Percentiles rank a stretch among this genome's conserved stretches.
Conservation (phyloP, 2,888 invertebrate species). For the Bellardia bayeri region DNA sequence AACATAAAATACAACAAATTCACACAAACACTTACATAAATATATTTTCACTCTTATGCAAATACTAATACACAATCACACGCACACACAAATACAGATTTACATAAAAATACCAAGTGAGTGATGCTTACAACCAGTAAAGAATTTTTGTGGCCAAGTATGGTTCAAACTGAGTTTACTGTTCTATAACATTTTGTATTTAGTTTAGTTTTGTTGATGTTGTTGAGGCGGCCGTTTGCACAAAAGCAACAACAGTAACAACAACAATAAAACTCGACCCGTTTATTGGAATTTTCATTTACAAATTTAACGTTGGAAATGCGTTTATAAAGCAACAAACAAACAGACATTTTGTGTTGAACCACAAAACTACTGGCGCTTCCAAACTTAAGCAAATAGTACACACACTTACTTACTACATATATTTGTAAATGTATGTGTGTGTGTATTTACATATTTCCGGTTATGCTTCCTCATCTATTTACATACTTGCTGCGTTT, state of each 20-base stretch:
- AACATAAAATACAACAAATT: constrained; percentile 45
- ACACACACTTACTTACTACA: background rate
- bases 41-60: constrained; percentile 8
- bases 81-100: constrained; percentile 18
- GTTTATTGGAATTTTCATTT: constrained; percentile 70
- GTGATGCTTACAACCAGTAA: constrained; percentile 52
- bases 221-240: constrained; percentile 45
- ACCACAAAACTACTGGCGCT: constrained; percentile 68
- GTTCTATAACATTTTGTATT: constrained; percentile 9
- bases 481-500: background rate
- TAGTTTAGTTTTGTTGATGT: constrained; percentile 52
- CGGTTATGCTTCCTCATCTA: constrained; percentile 19
- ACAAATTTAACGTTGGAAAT: constrained; percentile 57
- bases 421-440: background rate
- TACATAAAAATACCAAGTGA: constrained; percentile 46
- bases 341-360: constrained; percentile 38
- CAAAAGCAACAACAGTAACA: constrained; percentile 3
- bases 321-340: constrained; percentile 15
- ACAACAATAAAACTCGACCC: constrained; percentile 16
- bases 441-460: background rate
- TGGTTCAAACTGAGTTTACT: constrained; percentile 45
- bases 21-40: constrained; percentile 7
- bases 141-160: constrained; percentile 64
- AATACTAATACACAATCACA: background rate
- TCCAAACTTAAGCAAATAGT: constrained; percentile 33